Conservation (phyloP, 2,888 invertebrate species). For the Machimus rusticus region DNA sequence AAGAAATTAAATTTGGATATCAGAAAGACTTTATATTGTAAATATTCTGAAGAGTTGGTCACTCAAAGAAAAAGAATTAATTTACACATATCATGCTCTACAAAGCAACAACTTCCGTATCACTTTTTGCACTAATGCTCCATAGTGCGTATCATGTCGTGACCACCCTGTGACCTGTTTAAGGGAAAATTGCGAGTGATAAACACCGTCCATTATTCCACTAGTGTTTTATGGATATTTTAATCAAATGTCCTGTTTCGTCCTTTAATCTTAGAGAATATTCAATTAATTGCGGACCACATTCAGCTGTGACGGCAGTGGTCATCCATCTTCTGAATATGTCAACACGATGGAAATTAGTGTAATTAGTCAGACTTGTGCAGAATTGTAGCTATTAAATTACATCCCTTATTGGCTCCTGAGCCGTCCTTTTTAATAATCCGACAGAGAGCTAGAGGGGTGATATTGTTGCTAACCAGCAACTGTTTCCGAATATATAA, state of each 20-base stretch:
- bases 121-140: not conserved
- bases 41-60: not conserved
- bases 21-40: no score
- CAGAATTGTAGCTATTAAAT: not conserved
- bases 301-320: not conserved
- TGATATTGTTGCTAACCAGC: not conserved
- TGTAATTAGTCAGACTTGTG: not conserved
- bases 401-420: not conserved
- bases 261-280: not conserved
- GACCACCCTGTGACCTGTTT: not conserved
- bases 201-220: not conserved
- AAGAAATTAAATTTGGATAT: no score
- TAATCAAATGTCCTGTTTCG: not conserved
- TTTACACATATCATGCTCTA: not conserved
- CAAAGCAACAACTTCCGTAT: not conserved
- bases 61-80: not conserved
- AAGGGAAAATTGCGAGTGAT: not conserved
- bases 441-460: not conserved
- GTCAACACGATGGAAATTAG: not conserved
- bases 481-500: not conserved
- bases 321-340: not conserved
- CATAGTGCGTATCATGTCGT: not conserved
- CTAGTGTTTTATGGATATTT: not conserved
- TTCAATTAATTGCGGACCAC: not conserved
- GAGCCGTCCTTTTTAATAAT: not conserved